Evolutionary conservation across 2,888 invertebrate genomes (phyloP), one percentile per base, ranked within the genome.

Genomic region (Auanema freiburgensis): DNA sequence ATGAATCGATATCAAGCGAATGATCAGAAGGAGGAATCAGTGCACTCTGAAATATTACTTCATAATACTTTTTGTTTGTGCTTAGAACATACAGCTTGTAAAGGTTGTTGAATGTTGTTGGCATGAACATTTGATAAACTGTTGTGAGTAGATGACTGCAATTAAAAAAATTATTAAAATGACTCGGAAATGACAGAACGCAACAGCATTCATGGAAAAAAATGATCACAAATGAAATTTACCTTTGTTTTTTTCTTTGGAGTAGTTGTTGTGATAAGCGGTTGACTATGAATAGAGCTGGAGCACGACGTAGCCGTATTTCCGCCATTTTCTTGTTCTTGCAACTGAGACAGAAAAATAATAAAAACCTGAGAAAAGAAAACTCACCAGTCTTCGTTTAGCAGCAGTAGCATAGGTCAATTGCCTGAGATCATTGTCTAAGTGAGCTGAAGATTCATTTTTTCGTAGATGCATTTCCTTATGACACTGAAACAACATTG

Each of bases 391-490:
- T 60, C 67, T 73, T 54, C 77, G 67, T 63, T 81, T 81, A 11
- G 81, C 81, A 8, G 81, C 81, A 18, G 81, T 81, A 4, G 81
- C 81, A 63, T 81, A 81, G 4, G 81, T 81, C 18, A 81, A 64
- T 54, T 79, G 75, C 16, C 78, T 69, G 14, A 80, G 71, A 63
- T 81, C 80, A 51, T 72, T 69, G 63, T 80, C 79, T 18, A 76
- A 52, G 33, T 72, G 69, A 3, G 69, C 63, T 12, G 71, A 72
- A 1, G 76, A 74, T 63, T 83, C 83, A 63, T 83, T 83, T 63
- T 83, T 83, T 23, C 83, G 71, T 54, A 76, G 68, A 66, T 83
- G 83, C 83, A 83, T 83, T 59, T 83, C 83, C 65, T 80, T 70
- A 49, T 74, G 73, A 43, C 73, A 74, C 73, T 74, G 66, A 61